Conservation (phyloP, 2,113 vertebrate species). For the Tragelaphus buxtoni region DNA sequence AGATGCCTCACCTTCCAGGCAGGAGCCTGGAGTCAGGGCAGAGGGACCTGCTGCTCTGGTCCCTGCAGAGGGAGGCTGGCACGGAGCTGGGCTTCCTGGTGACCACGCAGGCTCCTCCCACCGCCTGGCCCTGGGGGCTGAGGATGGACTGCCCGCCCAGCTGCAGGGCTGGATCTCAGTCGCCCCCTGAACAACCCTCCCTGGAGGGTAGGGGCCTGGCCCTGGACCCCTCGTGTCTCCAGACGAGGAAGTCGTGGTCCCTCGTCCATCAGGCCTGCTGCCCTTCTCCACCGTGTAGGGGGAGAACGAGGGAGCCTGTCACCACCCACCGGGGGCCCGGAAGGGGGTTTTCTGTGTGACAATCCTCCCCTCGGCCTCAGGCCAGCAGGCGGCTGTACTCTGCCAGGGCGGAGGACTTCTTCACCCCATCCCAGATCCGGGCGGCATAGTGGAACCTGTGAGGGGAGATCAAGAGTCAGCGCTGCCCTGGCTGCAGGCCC, state of each 20-base stretch:
- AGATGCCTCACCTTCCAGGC: neutral
- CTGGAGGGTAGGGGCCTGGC: neutral
- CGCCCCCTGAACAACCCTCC: neutral
- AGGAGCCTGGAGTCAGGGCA: neutral
- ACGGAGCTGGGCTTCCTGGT: neutral
- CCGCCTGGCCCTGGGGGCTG: neutral
- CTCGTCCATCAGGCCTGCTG: neutral
- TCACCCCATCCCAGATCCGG: conserved; percentile 93
- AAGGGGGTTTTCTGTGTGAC: neutral
- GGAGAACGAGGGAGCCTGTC: neutral
- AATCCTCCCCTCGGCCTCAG: conserved; percentile 46
- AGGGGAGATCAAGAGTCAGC: neutral
- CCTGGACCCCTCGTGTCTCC: neutral
- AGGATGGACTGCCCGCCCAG: neutral
- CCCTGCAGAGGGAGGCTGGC: neutral
- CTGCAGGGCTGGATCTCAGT: neutral
- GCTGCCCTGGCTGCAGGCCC: neutral
- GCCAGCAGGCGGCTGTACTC: conserved; percentile 92
- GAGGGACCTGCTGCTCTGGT: neutral
- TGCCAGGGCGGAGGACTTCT: conserved; percentile 90
- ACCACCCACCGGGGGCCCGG: neutral
- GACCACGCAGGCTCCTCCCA: neutral
- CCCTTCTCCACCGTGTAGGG: no score
- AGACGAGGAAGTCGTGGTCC: neutral
- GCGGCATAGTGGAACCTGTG: conserved; percentile 93